Percentiles rank a stretch among this genome's conserved stretches.
These are phyloP conservation scores for Ips typographus DNA, from an alignment of 1,140 invertebrate species.

Conservation along the genomic window DNA sequence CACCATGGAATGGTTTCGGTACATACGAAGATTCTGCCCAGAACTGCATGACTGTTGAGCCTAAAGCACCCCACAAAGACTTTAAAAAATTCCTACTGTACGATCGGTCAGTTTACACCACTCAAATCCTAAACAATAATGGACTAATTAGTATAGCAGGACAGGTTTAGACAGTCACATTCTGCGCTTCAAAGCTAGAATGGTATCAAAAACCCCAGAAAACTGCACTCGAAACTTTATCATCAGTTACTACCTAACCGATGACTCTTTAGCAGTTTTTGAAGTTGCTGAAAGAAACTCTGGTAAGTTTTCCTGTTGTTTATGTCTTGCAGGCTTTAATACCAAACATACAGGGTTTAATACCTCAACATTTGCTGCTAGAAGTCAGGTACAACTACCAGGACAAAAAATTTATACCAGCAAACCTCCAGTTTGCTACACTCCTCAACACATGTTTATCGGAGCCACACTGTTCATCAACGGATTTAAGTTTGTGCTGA, in stretches of 20 bases:
- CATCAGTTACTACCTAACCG: constrained; percentile 77
- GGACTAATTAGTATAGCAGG: constrained; percentile 48
- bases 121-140: background rate
- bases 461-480: constrained; percentile 75
- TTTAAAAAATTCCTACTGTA: constrained; percentile 80
- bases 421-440: constrained; percentile 71
- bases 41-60: constrained; percentile 76
- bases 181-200: constrained; percentile 75
- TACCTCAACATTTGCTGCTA: constrained; percentile 69
- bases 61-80: constrained; percentile 73
- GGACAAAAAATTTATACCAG: constrained; percentile 68
- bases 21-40: constrained; percentile 83
- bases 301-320: constrained; percentile 53
- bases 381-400: constrained; percentile 69
- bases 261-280: constrained; percentile 82
- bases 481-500: constrained; percentile 74
- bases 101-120: constrained; percentile 61
- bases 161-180: constrained; percentile 73
- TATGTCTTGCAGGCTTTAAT: background rate
- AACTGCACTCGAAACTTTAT: constrained; percentile 74
- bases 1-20: constrained; percentile 88
- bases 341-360: constrained; percentile 46
- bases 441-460: constrained; percentile 76
- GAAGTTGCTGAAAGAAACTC: constrained; percentile 75
- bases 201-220: constrained; percentile 70